Conservation (phyloP, 2,797 vertebrate genomes). For the Phoebastria nigripes region DNA sequence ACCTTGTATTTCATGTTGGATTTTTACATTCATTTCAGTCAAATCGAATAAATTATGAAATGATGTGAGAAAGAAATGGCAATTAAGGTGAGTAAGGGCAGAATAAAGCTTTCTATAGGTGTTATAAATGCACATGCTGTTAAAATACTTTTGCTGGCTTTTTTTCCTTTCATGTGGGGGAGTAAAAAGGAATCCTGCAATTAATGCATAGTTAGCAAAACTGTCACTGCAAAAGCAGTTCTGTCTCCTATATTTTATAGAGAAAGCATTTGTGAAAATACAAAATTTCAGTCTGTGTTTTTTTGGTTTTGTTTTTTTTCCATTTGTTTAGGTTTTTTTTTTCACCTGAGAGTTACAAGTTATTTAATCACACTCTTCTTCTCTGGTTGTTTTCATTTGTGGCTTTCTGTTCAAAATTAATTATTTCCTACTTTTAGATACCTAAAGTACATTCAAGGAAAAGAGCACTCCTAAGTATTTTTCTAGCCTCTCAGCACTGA, state of each 20-base stretch:
- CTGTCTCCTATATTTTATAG: background rate
- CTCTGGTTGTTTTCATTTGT: background rate
- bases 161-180: background rate
- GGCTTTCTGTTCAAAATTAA: background rate
- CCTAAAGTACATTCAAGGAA: background rate
- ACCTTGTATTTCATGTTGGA: background rate
- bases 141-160: background rate
- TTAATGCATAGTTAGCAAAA: background rate
- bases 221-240: background rate
- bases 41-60: background rate
- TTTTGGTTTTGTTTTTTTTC: background rate
- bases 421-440: background rate
- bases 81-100: background rate
- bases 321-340: background rate
- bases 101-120: background rate
- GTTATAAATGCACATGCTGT: background rate
- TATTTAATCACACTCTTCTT: background rate
- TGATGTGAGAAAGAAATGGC: background rate
- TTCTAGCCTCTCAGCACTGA: background rate
- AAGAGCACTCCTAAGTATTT: background rate
- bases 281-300: background rate
- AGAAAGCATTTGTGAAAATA: background rate
- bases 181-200: background rate
- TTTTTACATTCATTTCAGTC: background rate
- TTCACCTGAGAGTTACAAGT: background rate